Evolutionary conservation across 2,888 invertebrate species (phyloP).

Genomic region (Phaonia tiefii): DNA sequence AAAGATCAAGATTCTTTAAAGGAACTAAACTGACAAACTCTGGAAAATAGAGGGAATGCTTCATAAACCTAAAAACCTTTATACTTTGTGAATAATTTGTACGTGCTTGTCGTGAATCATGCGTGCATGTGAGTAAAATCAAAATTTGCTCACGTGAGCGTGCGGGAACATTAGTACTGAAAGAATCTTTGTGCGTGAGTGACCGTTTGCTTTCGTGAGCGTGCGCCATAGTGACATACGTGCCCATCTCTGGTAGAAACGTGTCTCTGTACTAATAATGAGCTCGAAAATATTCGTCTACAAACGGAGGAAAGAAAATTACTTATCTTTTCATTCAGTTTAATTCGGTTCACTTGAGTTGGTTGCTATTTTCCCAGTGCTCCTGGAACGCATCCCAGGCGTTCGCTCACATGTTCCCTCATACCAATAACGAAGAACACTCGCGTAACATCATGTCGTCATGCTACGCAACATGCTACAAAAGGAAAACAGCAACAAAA

Average conservation of each 20-base stretch:
- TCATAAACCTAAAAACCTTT: no score
- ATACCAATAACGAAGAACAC: slow-evolving; percentile 10
- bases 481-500: slow-evolving; percentile 19
- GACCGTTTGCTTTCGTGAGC: no score
- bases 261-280: slow-evolving; percentile 14
- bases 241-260: not conserved
- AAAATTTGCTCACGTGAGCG: no score
- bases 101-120: no score
- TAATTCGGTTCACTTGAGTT: slow-evolving; percentile 39
- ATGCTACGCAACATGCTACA: slow-evolving; percentile 62
- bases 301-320: slow-evolving; percentile 47
- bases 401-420: slow-evolving; percentile 22
- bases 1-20: no score
- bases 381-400: slow-evolving; percentile 28
- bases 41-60: no score
- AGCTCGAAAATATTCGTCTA: slow-evolving; percentile 10
- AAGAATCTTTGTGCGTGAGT: no score
- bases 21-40: no score
- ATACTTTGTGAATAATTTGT: no score
- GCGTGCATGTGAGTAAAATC: no score
- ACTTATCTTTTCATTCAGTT: slow-evolving; percentile 60
- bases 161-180: no score
- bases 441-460: slow-evolving; percentile 60
- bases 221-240: no score
- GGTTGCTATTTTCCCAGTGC: slow-evolving; percentile 22